These are phyloP conservation scores for Epinephelus cyanopodus DNA, from an alignment of 2,113 vertebrate genomes.

Conservation along the genomic window DNA sequence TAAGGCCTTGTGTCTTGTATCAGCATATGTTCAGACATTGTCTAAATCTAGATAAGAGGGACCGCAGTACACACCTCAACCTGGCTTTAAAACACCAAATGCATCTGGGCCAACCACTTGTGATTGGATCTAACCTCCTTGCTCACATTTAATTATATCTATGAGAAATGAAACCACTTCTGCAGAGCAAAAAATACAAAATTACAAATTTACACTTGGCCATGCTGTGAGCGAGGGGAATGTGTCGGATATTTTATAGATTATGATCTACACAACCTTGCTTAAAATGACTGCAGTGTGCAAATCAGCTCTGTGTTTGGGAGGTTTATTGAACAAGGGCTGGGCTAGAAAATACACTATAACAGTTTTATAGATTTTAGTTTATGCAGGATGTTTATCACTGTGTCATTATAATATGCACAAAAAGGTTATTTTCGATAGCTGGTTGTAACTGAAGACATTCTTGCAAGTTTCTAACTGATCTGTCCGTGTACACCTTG, in stretches of 20 bases:
- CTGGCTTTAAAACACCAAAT: not conserved
- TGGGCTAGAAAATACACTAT: not conserved
- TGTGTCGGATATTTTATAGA: not conserved
- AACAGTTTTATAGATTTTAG: not conserved
- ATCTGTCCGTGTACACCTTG: too few species aligned
- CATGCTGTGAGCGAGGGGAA: not conserved
- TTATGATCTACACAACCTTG: not conserved
- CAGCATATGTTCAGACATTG: not conserved
- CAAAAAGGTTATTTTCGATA: not conserved
- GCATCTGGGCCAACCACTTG: not conserved
- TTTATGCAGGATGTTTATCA: not conserved
- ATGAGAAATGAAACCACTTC: not conserved
- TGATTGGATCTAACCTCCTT: conserved; percentile 18
- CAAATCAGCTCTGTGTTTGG: not conserved
- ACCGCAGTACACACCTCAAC: not conserved
- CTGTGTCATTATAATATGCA: not conserved
- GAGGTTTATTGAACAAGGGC: not conserved
- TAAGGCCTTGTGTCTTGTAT: not conserved
- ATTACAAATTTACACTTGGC: not conserved
- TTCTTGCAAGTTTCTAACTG: too few species aligned
- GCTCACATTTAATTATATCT: conserved; percentile 13
- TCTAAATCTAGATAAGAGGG: conserved; percentile 1
- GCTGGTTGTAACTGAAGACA: too few species aligned
- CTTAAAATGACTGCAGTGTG: not conserved
- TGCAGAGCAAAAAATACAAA: not conserved